Evolutionary conservation across 2,797 vertebrate genomes (phyloP).

Genomic region (Squalus acanthias): DNA sequence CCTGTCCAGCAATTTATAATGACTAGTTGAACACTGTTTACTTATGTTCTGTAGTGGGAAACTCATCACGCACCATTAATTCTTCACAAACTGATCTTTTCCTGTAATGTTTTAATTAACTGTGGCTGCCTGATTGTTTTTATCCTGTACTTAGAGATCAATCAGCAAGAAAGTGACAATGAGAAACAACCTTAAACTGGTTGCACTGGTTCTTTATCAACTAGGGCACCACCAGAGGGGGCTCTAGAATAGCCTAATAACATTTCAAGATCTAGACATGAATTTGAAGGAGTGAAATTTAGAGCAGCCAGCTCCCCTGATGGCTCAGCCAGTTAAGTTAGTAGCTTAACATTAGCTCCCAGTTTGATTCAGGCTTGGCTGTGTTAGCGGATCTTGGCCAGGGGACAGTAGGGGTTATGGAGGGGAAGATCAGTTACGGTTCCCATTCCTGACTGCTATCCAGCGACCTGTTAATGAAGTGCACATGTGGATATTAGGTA

Average conservation of each 20-base stretch:
- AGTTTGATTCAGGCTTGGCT: neutral
- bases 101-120: neutral
- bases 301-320: neutral
- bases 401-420: neutral
- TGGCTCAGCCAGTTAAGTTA: neutral
- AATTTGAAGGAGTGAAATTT: neutral
- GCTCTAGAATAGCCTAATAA: neutral
- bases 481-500: neutral
- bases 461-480: neutral
- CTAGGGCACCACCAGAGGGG: slow-evolving; percentile 11
- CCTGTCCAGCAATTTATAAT: neutral
- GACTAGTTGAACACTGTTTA: neutral
- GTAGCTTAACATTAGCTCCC: neutral
- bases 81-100: neutral
- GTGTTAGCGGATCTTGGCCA: neutral
- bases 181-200: neutral
- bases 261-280: neutral
- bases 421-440: neutral
- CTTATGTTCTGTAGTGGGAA: neutral
- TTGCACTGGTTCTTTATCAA: neutral
- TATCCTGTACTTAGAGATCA: neutral
- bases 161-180: too few species aligned
- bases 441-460: neutral
- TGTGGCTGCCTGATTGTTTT: neutral
- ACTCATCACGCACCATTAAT: neutral